Evolutionary conservation across 2,797 vertebrate species (phyloP).

Genomic region (Pipistrellus pygmaeus): DNA sequence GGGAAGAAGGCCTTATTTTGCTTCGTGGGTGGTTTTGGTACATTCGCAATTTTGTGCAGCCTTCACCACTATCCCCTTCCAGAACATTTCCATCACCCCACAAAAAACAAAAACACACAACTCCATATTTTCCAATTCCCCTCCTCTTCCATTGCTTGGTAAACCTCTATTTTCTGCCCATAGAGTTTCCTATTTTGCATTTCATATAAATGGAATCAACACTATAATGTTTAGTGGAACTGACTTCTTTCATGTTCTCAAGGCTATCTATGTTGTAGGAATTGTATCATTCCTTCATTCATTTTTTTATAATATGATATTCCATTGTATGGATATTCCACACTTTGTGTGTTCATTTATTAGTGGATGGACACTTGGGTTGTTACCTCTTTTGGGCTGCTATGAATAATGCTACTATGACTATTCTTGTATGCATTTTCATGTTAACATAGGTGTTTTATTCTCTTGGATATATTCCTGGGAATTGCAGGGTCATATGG

Average conservation of each 20-base stretch:
- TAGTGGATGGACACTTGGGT: not conserved
- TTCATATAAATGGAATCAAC: not conserved
- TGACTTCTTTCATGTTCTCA: slow-evolving; percentile 26
- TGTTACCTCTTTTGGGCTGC: not conserved
- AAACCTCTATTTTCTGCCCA: not conserved
- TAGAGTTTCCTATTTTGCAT: not conserved
- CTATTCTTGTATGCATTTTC: not conserved
- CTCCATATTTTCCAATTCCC: not conserved
- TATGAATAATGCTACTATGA: not conserved
- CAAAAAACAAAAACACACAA: not conserved
- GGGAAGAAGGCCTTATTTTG: not conserved
- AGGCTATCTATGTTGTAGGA: not conserved
- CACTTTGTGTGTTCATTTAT: not conserved
- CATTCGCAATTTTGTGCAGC: not conserved
- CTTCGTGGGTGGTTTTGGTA: slow-evolving; percentile 18
- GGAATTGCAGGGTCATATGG: not conserved
- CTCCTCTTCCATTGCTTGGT: not conserved
- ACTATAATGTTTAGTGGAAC: not conserved
- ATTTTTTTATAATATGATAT: not conserved
- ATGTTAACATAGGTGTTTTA: not conserved
- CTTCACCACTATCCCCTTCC: not conserved
- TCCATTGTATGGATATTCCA: not conserved
- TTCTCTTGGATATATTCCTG: not conserved
- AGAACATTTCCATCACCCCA: not conserved
- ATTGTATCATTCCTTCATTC: not conserved